These are phyloP conservation scores for Dendrocincla tyrannina DNA, from an alignment of 2,797 vertebrate genomes.

Conservation along the genomic window DNA sequence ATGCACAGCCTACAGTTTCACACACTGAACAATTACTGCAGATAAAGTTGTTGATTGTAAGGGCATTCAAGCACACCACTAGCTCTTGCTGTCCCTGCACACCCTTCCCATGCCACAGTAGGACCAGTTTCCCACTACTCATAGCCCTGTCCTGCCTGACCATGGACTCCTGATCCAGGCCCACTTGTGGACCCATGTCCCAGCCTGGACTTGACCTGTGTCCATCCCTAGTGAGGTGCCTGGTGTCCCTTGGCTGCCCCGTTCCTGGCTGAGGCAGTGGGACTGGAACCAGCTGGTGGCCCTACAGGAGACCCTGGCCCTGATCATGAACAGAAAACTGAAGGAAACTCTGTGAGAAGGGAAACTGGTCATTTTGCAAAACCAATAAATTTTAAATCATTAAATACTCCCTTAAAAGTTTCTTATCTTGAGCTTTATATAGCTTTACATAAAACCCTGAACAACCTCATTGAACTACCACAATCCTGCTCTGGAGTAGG, in stretches of 20 bases:
- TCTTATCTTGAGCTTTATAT: neutral
- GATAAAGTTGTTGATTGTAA: neutral
- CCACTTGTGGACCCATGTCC: fast-evolving
- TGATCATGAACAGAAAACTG: neutral
- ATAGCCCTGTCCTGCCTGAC: neutral
- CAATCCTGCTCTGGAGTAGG: neutral
- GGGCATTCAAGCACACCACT: fast-evolving
- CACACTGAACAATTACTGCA: neutral
- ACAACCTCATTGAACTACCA: neutral
- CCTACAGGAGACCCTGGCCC: neutral
- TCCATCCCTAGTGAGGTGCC: neutral
- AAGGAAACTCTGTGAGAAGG: neutral
- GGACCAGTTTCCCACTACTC: neutral
- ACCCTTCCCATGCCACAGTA: neutral
- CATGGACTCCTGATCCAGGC: neutral
- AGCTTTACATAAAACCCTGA: neutral
- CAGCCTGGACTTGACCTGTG: neutral
- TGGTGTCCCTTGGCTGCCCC: fast-evolving
- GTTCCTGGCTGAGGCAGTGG: neutral
- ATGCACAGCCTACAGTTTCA: neutral
- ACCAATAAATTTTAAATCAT: neutral
- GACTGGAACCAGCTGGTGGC: neutral
- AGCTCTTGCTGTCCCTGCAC: neutral
- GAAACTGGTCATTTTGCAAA: neutral
- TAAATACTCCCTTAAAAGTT: neutral